A percentile compares a stretch with the other conserved stretches of the same genome.
Evolutionary conservation across 2,113 vertebrate genomes (phyloP).

Genomic region (Scolopax mira): DNA sequence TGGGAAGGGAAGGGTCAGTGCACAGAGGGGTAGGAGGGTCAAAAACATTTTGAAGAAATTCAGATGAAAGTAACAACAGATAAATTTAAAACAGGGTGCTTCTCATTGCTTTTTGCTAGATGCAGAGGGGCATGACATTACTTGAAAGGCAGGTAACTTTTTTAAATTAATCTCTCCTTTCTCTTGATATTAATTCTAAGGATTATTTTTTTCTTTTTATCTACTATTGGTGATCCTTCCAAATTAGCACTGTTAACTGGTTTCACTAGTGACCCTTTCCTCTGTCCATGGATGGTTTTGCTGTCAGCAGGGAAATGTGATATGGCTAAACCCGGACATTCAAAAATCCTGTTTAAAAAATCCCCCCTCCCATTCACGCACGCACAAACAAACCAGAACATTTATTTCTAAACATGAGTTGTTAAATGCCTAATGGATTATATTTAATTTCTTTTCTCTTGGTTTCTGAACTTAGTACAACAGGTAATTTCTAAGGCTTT

Average conservation of each 20-base stretch:
- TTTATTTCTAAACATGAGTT: background rate
- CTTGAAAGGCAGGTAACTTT: background rate
- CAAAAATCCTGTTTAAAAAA: background rate
- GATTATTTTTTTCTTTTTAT: background rate
- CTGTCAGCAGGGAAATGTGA: background rate
- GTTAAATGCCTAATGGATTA: background rate
- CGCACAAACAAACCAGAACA: background rate
- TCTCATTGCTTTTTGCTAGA: background rate
- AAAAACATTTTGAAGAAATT: background rate
- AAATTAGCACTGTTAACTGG: background rate
- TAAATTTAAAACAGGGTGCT: background rate
- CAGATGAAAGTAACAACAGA: background rate
- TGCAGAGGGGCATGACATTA: background rate
- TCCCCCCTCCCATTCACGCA: background rate
- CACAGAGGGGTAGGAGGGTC: background rate
- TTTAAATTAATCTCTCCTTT: background rate
- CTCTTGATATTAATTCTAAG: background rate
- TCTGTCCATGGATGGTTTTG: background rate
- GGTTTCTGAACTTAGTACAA: background rate
- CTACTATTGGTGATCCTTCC: background rate
- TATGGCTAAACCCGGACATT: background rate
- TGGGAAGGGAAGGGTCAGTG: background rate
- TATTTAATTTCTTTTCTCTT: background rate
- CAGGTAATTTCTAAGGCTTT: background rate
- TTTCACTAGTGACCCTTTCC: background rate